Evolutionary conservation across 2,113 vertebrate genomes (phyloP), one percentile per base, ranked within the genome.

Genomic region (Acrocephalus arundinaceus): DNA sequence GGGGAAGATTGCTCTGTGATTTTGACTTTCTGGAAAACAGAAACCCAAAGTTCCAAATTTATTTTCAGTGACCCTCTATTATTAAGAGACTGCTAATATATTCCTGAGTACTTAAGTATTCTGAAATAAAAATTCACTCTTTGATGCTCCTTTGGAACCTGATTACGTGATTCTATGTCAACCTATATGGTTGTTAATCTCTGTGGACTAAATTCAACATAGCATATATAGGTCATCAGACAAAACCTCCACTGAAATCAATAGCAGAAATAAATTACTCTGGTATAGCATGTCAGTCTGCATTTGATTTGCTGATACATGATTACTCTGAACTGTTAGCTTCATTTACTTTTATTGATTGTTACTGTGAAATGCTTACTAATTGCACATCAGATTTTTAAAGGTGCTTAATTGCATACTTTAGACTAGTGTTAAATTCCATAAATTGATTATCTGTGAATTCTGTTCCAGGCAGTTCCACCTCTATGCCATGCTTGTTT

Each of bases 321-420:
- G 83, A 95, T 96, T 93, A 81, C 87, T 49, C 80, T 91, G 62
- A 90, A 74, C 68, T 88, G 74, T 91, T 95, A 85, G 61, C 68
- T 94, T 93, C 85, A 85, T 96, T 95, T 93, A 78, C 82, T 87
- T 77, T 63, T 91, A 97, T 97, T 91, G 95, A 95, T 89, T 85
- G 79, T 54, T 87, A 63, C 78, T 91, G 65, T 82, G 79, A 93
- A 97, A 94, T 86, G 81, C 72, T 95, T 94, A 71, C 90, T 96
- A 96, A 94, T 92, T 90, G 51, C 75, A 66, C 65, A 93, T 93
- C 80, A 92, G 80, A 95, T 91, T 94, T 96, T 96, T 96, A 91
- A 91, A 93, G 35, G 46, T 86, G 52, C 43, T 51, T 95, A 95
- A 96, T 87, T 91, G 78, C 77, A 78, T 78, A 79, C 24, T 90